These are phyloP conservation scores for Lithobates pipiens DNA, from an alignment of 2,797 vertebrate genomes.

Conservation along the genomic window DNA sequence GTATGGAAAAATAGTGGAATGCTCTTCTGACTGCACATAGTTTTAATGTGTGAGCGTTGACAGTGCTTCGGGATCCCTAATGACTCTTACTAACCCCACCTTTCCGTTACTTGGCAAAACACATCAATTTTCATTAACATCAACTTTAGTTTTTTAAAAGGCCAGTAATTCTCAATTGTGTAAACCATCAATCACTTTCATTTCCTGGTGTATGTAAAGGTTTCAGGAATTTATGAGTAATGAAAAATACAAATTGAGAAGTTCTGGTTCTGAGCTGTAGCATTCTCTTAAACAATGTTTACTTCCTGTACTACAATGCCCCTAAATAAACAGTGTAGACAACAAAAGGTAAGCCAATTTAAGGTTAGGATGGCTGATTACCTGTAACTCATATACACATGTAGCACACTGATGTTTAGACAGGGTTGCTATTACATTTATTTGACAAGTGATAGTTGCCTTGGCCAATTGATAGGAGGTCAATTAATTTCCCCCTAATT, in stretches of 20 bases:
- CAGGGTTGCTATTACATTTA: too few relatives aligned
- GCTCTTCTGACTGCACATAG: not conserved
- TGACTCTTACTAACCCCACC: not conserved
- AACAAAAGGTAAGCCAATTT: too few relatives aligned
- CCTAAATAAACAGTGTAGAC: too few relatives aligned
- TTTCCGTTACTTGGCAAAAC: not conserved
- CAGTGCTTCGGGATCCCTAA: not conserved
- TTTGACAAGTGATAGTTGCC: too few relatives aligned
- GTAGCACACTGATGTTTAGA: too few relatives aligned
- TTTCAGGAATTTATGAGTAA: not conserved
- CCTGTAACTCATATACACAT: too few relatives aligned
- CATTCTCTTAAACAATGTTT: too few relatives aligned
- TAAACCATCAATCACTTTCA: not conserved
- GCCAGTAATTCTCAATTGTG: not conserved
- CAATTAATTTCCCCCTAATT: too few relatives aligned
- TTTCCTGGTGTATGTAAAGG: not conserved
- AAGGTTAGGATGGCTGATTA: too few relatives aligned
- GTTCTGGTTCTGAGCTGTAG: not conserved
- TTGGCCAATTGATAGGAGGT: too few relatives aligned
- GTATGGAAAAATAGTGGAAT: not conserved
- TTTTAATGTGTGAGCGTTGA: not conserved
- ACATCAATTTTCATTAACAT: not conserved
- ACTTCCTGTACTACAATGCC: too few relatives aligned
- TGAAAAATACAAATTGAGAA: not conserved
- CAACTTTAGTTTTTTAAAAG: not conserved